Evolutionary conservation across 2,797 vertebrate species (phyloP), one percentile per base, ranked within the genome.

Genomic region (Cebuella pygmaea): DNA sequence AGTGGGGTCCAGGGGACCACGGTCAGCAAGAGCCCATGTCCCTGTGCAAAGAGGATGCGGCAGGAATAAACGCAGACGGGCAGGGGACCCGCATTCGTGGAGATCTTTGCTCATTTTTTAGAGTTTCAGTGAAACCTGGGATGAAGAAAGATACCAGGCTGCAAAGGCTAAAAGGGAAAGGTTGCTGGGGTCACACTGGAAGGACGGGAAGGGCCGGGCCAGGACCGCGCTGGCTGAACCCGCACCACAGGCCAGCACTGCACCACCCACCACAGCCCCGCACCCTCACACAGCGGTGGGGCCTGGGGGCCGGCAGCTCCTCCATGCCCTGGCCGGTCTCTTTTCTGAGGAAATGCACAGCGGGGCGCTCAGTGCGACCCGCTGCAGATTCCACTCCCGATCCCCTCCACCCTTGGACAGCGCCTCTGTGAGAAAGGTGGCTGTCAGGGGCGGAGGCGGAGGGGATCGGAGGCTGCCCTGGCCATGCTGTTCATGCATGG

Each of bases 141-240:
- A 67, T 19, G 61, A n/a, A 67, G 61, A 22, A 5, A 36, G 7
- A 4, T 1, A 19, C 30, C 6, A 7, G 1, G 39, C 1, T 12
- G 4, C 15, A 12, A 39, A 79, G 88, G 57, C 19, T 12, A 1
- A 36, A 19, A 27, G 83, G 4, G 24, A 50, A 39, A 12, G 22
- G 10, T 0, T 8, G 41, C 3, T 17, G 0, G 1, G 5, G 24
- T 61, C 2, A 19, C 30, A 7, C 39, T 0, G 9, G 17, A 22
- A 15, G 87, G 30, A 2, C 12, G 46, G 19, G 19, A 72, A 72
- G 7, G 57, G 41, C 74, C 2, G 0, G 41, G 41, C 5, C 0
- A 1, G 8, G 15, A 1, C 7, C 17, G 48, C 4, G 27, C 30
- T 5, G 9, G 8, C 75, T 17, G 26, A 46, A 26, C 17, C 44